Evolutionary conservation across 2,797 vertebrate genomes (phyloP).

Genomic region (Sebastes paucispinis): DNA sequence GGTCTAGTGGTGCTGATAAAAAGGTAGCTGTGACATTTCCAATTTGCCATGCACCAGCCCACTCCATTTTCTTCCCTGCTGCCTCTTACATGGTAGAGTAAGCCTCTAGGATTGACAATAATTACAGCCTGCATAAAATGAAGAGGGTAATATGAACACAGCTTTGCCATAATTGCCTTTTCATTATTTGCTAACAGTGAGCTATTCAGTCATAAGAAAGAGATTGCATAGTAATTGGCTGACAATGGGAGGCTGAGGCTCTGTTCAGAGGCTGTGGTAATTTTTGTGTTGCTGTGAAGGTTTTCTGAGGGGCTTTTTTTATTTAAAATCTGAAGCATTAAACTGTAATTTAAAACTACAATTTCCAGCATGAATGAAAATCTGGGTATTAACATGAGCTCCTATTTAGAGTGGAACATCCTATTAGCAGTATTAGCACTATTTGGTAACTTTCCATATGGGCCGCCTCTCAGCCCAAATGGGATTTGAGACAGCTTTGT

Average conservation of each 20-base stretch:
- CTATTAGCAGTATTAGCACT: constrained; percentile 91
- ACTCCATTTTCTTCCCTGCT: constrained; percentile 96
- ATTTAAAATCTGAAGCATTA: constrained; percentile 99
- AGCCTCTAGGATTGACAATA: constrained; percentile 98
- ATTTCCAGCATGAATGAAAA: constrained; percentile 91
- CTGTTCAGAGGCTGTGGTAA: constrained; percentile 93
- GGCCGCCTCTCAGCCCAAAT: constrained; percentile 87
- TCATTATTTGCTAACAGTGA: constrained; percentile 99
- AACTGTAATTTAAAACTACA: constrained; percentile 96
- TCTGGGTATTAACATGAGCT: constrained; percentile 88
- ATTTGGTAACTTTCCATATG: constrained; percentile 93
- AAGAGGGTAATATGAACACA: constrained; percentile 98
- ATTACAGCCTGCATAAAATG: constrained; percentile 98
- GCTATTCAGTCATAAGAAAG: constrained; percentile 99
- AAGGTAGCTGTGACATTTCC: constrained; percentile 98
- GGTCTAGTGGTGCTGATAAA: constrained; percentile 92
- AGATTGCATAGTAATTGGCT: constrained; percentile 99
- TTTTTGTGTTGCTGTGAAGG: constrained; percentile 89
- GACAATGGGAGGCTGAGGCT: constrained; percentile 95
- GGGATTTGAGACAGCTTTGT: constrained; percentile 90
- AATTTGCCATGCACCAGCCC: constrained; percentile 99
- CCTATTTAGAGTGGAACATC: constrained; percentile 91
- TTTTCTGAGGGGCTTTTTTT: constrained; percentile 86
- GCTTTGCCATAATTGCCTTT: constrained; percentile 99
- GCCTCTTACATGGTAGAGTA: constrained; percentile 98